These are phyloP conservation scores for Epirrhoe tristata DNA, from an alignment of 2,888 invertebrate species.

Conservation along the genomic window DNA sequence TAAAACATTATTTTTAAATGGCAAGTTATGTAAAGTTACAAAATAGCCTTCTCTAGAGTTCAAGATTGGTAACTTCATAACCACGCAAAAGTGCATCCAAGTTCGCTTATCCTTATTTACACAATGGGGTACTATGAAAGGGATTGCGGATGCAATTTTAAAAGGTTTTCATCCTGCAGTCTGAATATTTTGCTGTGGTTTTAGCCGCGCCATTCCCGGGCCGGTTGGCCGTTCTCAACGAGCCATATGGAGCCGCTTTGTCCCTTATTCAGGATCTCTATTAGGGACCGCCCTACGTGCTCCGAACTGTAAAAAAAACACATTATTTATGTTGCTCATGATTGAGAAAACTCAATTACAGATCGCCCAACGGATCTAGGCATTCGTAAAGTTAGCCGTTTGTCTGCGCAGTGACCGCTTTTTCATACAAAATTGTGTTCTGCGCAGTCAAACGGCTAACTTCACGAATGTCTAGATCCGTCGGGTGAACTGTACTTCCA, in stretches of 20 bases:
- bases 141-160: slow-evolving; percentile 8
- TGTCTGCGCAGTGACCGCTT: no score
- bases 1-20: slow-evolving; percentile 4
- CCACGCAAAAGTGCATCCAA: not conserved
- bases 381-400: no score
- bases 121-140: not conserved
- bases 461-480: no score
- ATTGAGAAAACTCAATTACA: no score
- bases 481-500: no score
- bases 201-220: slow-evolving; percentile 86
- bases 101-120: not conserved
- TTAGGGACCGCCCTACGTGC: slow-evolving; percentile 88
- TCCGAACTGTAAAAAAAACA: slow-evolving; percentile 84
- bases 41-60: not conserved
- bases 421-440: no score
- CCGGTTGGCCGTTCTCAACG: slow-evolving; percentile 88
- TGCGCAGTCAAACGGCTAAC: no score
- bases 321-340: not conserved
- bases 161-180: not conserved
- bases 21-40: slow-evolving; percentile 20
- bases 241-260: slow-evolving; percentile 91
- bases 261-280: slow-evolving; percentile 88
- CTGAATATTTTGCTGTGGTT: not conserved
- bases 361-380: no score
- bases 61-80: slow-evolving; percentile 12